These are phyloP conservation scores for Xenopus borealis DNA, from an alignment of 2,113 vertebrate genomes.

Conservation along the genomic window DNA sequence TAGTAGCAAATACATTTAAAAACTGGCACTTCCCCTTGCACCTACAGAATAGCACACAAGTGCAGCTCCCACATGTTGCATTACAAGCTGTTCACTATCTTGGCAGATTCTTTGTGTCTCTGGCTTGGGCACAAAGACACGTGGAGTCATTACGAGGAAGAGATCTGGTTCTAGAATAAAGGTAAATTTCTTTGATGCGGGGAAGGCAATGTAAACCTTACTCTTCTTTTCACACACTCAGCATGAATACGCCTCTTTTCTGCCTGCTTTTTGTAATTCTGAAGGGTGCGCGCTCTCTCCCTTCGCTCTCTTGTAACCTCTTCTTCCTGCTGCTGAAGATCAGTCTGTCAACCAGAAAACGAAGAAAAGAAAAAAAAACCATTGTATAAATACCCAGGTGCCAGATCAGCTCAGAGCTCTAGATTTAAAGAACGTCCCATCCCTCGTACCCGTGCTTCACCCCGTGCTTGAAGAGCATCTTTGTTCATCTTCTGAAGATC, in stretches of 20 bases:
- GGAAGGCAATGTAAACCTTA: conserved; percentile 47
- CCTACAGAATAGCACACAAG: too few relatives aligned
- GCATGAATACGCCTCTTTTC: conserved; percentile 71
- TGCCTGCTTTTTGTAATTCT: conserved; percentile 64
- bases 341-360: conserved; percentile 56
- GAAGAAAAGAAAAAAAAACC: background rate
- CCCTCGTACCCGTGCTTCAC: conserved; percentile 68
- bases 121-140: too few relatives aligned
- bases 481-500: conserved; percentile 67
- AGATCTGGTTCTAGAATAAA: too few relatives aligned
- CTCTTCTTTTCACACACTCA: conserved; percentile 70
- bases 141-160: too few relatives aligned
- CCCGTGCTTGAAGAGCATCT: conserved; percentile 65
- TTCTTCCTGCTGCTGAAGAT: conserved; percentile 72
- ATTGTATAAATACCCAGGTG: background rate
- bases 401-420: background rate
- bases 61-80: too few relatives aligned
- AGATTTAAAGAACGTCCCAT: background rate
- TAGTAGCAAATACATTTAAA: too few relatives aligned
- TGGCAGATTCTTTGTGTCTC: too few relatives aligned
- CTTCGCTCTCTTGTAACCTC: conserved; percentile 66
- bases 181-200: too few relatives aligned
- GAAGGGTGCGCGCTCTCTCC: conserved; percentile 66
- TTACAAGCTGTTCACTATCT: too few relatives aligned
- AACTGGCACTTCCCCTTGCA: too few relatives aligned